Conservation (phyloP, 2,888 invertebrate genomes). For the Alsophila aescularia region DNA sequence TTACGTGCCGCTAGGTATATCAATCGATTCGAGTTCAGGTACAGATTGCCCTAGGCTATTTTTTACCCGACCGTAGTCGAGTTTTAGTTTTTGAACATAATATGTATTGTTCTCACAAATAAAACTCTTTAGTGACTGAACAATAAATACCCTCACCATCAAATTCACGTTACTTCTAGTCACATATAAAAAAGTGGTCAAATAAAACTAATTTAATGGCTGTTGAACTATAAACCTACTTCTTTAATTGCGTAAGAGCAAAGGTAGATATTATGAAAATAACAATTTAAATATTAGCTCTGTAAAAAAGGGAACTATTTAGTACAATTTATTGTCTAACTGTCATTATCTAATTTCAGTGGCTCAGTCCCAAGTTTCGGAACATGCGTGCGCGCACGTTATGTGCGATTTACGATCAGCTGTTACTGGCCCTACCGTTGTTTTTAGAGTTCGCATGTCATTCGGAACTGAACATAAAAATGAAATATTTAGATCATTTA, state of each 20-base stretch:
- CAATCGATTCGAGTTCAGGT: no score
- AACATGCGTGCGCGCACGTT: slow-evolving; percentile 17
- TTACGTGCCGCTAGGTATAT: no score
- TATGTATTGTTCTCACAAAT: no score
- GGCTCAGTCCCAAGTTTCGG: slow-evolving; percentile 26
- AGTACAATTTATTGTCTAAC: slow-evolving; percentile 6
- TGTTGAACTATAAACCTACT: slow-evolving; percentile 1
- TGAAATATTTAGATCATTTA: no score
- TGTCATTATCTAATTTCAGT: slow-evolving; percentile 14
- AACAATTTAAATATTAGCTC: slow-evolving; percentile 6
- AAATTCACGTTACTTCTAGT: no score
- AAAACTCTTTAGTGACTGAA: no score
- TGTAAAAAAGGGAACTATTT: slow-evolving; percentile 4
- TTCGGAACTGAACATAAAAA: neutral
- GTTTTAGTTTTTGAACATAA: no score
- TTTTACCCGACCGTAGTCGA: no score
- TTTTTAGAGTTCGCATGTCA: slow-evolving; percentile 3
- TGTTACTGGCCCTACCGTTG: slow-evolving; percentile 8
- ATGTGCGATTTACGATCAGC: slow-evolving; percentile 2
- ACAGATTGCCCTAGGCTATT: no score
- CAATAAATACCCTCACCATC: no score
- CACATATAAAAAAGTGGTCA: neutral
- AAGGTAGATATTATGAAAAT: slow-evolving; percentile 3
- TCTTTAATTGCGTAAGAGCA: neutral
- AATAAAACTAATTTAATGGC: neutral